These are phyloP conservation scores for Drosophila repletoides DNA, from an alignment of 1,140 invertebrate species.

Conservation along the genomic window DNA sequence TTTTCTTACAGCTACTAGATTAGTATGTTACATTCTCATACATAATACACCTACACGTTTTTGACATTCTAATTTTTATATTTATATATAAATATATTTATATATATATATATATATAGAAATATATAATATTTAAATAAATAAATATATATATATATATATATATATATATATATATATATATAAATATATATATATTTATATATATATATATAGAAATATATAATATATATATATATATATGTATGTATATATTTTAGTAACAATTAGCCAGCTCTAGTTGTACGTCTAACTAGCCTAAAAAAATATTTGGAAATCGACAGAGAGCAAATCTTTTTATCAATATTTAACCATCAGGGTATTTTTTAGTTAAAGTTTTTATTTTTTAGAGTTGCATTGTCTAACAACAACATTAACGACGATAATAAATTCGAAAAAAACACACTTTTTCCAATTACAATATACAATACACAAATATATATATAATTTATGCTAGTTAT, in stretches of 20 bases:
- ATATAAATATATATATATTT: slow-evolving; percentile 1
- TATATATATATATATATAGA: slow-evolving; percentile 6
- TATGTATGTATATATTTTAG: not conserved
- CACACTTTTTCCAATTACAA: too few relatives aligned
- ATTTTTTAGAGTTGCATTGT: too few relatives aligned
- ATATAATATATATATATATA: not conserved
- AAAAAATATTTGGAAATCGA: too few relatives aligned
- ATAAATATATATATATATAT: slow-evolving; percentile 3
- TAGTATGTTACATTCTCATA: too few relatives aligned
- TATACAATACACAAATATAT: too few relatives aligned
- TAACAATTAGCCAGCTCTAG: too few relatives aligned
- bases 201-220: not conserved
- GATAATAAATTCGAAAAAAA: too few relatives aligned
- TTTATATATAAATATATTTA: slow-evolving; percentile 19
- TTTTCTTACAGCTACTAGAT: slow-evolving; percentile 3
- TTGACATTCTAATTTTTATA: slow-evolving; percentile 2
- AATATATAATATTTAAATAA: slow-evolving; percentile 13
- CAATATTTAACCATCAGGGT: too few relatives aligned
- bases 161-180: slow-evolving; percentile 1
- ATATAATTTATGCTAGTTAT: not conserved
- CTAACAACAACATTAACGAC: too few relatives aligned
- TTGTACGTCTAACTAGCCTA: too few relatives aligned
- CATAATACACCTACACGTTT: slow-evolving; percentile 20
- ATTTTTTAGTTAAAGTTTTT: too few relatives aligned
- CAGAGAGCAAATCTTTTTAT: too few relatives aligned